Conservation (phyloP, 2,888 invertebrate genomes). For the Watsonalla cultraria region DNA sequence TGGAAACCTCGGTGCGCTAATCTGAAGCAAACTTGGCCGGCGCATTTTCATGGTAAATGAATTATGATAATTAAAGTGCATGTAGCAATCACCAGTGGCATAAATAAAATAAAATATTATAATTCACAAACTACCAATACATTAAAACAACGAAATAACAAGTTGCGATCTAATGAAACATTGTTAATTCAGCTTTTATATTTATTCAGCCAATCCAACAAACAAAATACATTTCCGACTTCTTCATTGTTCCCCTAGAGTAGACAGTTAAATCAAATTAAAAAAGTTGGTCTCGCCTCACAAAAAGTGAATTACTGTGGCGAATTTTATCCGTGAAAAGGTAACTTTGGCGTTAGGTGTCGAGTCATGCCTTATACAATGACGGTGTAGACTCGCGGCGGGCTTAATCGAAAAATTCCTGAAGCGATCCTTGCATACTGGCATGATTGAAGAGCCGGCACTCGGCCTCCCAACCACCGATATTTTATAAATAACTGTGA, state of each 20-base stretch:
- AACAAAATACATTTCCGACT: neutral
- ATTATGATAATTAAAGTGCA: too few relatives aligned
- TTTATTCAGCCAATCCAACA: neutral
- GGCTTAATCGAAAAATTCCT: conserved; percentile 55
- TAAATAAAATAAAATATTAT: too few relatives aligned
- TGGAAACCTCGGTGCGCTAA: too few relatives aligned
- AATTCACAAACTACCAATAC: too few relatives aligned
- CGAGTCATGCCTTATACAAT: conserved; percentile 40
- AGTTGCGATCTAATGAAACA: neutral
- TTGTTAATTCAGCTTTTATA: neutral
- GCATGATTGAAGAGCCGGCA: conserved; percentile 38
- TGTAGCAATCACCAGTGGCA: too few relatives aligned
- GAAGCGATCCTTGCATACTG: conserved; percentile 35
- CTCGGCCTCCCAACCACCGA: conserved; percentile 12
- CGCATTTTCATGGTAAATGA: too few relatives aligned
- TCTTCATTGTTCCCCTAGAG: conserved; percentile 1
- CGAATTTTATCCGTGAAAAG: conserved; percentile 12
- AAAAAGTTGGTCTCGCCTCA: conserved; percentile 22
- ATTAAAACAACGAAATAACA: too few relatives aligned
- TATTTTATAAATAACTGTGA: neutral
- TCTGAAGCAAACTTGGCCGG: too few relatives aligned
- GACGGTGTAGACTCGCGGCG: conserved; percentile 25
- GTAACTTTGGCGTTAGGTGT: conserved; percentile 15
- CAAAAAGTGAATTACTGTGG: conserved; percentile 23
- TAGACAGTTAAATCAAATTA: conserved; percentile 24